These are phyloP conservation scores for Dicrostonyx torquatus DNA, from an alignment of 2,797 vertebrate genomes.

Conservation along the genomic window DNA sequence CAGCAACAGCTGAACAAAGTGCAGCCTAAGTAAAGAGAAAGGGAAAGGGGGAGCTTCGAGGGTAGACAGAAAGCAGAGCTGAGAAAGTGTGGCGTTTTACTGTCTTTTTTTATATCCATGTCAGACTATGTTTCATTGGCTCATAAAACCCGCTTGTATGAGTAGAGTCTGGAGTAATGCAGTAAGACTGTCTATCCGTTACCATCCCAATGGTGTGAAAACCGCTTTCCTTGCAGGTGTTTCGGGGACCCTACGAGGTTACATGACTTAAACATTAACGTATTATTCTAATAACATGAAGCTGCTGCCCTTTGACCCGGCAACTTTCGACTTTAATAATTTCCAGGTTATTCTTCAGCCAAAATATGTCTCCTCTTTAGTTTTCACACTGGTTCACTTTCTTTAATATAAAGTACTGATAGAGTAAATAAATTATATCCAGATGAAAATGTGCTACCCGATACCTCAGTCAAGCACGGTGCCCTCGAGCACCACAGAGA, in stretches of 20 bases:
- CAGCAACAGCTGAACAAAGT: conserved; percentile 8
- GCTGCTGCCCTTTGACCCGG: conserved; percentile 82
- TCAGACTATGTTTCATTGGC: conserved; percentile 82
- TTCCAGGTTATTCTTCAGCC: conserved; percentile 83
- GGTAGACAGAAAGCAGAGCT: conserved; percentile 57
- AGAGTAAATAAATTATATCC: conserved; percentile 86
- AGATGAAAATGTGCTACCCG: conserved; percentile 83
- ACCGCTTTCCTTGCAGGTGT: conserved; percentile 85
- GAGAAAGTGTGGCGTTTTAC: conserved; percentile 66
- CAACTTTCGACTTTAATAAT: conserved; percentile 86
- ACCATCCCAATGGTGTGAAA: conserved; percentile 74
- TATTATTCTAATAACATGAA: conserved; percentile 87
- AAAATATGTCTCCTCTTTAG: conserved; percentile 82
- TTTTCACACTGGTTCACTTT: conserved; percentile 83
- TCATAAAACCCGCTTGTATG: conserved; percentile 76
- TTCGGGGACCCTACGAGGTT: conserved; percentile 77
- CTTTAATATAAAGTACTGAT: conserved; percentile 82
- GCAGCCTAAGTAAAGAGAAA: not conserved
- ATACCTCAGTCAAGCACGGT: conserved; percentile 70
- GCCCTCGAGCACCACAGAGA: conserved; percentile 66
- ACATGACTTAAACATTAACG: conserved; percentile 82
- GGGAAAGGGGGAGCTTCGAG: conserved; percentile 1
- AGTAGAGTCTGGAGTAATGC: conserved; percentile 75
- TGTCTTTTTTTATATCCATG: conserved; percentile 76
- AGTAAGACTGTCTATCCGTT: conserved; percentile 71